These are phyloP conservation scores for Drosophila sp. DNA, from an alignment of 1,140 invertebrate genomes.

Conservation along the genomic window DNA sequence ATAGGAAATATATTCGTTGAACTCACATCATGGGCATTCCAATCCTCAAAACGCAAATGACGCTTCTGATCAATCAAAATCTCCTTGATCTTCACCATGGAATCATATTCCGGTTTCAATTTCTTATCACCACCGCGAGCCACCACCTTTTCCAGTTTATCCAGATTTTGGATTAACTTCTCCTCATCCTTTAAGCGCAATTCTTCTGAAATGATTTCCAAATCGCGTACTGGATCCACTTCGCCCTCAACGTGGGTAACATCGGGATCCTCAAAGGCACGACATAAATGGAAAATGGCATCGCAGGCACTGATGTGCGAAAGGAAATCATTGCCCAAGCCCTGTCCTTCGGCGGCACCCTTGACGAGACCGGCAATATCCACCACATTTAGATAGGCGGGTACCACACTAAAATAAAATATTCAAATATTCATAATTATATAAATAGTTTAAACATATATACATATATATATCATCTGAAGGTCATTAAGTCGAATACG, in stretches of 20 bases:
- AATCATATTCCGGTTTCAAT: conserved; percentile 97
- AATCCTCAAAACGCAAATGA: conserved; percentile 95
- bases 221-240: conserved; percentile 97
- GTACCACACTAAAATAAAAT: conserved; percentile 91
- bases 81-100: conserved; percentile 92
- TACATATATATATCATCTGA: background rate
- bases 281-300: conserved; percentile 98
- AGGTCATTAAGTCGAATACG: background rate
- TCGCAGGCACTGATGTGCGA: conserved; percentile 99
- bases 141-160: conserved; percentile 94
- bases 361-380: conserved; percentile 99
- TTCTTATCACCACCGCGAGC: conserved; percentile 97
- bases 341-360: conserved; percentile 98
- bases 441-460: conserved; percentile 2
- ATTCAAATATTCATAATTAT: background rate
- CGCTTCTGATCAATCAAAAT: conserved; percentile 95
- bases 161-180: conserved; percentile 90
- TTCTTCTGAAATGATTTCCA: conserved; percentile 98
- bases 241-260: conserved; percentile 99
- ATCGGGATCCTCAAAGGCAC: conserved; percentile 99
- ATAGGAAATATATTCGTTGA: background rate
- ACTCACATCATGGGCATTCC: conserved; percentile 96
- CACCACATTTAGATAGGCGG: conserved; percentile 97
- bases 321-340: conserved; percentile 98
- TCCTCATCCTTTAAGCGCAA: conserved; percentile 97